Evolutionary conservation across 2,113 vertebrate genomes (phyloP).

Genomic region (Chloropsis cyanopogon): DNA sequence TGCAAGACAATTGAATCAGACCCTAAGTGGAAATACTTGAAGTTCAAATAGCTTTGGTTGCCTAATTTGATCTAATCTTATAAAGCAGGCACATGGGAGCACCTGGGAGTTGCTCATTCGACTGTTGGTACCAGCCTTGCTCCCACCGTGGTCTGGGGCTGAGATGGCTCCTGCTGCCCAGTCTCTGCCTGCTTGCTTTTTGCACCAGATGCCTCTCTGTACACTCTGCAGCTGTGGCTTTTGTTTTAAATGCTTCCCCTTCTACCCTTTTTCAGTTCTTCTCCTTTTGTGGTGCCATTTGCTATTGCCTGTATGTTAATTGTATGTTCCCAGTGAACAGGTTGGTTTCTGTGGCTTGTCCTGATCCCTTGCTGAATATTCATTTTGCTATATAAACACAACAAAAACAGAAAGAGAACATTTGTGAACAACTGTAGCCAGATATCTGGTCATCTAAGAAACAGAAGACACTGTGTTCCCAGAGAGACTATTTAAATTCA

Average conservation of each 20-base stretch:
- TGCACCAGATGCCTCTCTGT: neutral
- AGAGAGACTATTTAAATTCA: neutral
- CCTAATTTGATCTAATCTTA: neutral
- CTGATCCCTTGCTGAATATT: constrained; percentile 12
- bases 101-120: neutral
- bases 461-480: neutral
- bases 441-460: constrained; percentile 46
- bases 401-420: neutral
- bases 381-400: neutral
- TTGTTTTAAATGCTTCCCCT: neutral
- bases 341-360: neutral
- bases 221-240: neutral
- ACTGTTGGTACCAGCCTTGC: neutral
- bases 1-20: neutral
- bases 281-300: constrained; percentile 9
- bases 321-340: neutral
- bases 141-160: rapidly evolving
- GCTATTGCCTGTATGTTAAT: neutral
- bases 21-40: constrained; percentile 1
- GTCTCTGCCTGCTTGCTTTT: neutral
- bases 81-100: neutral
- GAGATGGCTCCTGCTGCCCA: neutral
- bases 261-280: neutral
- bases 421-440: constrained; percentile 37
- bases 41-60: constrained; percentile 5